phyloP scores from a whole-genome alignment of 2,113 vertebrate species.

The Leptobrachium leishanense region DNA sequence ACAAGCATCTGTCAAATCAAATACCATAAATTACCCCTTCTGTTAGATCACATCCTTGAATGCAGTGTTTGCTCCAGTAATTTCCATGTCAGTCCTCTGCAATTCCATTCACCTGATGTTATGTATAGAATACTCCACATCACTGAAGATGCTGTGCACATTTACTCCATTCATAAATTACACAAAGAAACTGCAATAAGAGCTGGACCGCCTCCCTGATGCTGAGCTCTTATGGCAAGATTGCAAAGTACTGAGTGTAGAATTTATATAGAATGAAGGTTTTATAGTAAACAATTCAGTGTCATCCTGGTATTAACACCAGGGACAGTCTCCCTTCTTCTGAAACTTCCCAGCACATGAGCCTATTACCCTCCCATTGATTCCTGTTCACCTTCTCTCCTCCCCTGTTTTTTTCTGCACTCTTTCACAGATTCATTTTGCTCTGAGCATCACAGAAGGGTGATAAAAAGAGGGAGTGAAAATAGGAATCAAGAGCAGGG shows the following conservation, averaged over 20 bases:
- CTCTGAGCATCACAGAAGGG: not conserved
- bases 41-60: not conserved
- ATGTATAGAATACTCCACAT: not conserved
- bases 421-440: slow-evolving; percentile 2
- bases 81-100: not conserved
- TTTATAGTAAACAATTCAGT: not conserved
- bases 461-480: not conserved
- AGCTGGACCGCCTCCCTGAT: no score
- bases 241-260: not conserved
- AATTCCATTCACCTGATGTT: not conserved
- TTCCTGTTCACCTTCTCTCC: not conserved
- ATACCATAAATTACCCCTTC: not conserved
- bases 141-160: not conserved
- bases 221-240: not conserved
- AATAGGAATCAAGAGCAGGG: not conserved
- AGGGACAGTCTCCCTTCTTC: not conserved
- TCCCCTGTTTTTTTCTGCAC: not conserved
- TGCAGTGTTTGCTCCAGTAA: not conserved
- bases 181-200: no score
- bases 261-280: not conserved
- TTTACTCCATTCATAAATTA: no score
- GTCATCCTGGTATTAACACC: not conserved
- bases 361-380: not conserved
- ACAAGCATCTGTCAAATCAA: no score
- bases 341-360: not conserved